Conservation (phyloP, 37 sponge, comb jelly and placozoan species). For the Crambe crambe region DNA sequence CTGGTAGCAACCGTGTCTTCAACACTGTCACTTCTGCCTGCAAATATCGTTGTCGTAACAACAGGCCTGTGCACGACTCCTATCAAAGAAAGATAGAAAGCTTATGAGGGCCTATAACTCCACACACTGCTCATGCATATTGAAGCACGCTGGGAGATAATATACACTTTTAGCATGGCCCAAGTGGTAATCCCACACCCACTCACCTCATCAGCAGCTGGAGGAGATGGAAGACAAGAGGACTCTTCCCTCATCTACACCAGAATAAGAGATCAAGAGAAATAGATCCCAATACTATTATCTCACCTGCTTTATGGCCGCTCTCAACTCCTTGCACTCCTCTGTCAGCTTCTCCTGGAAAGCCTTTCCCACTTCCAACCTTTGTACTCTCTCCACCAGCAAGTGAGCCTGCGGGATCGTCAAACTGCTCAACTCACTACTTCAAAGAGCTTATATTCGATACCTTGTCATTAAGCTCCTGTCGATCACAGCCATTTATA, state of each 20-base stretch:
- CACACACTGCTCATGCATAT: no score
- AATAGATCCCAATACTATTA: no score
- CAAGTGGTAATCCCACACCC: no score
- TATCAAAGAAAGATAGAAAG: no score
- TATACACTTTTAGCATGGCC: no score
- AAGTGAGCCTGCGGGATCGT: not conserved
- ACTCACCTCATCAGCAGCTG: not conserved
- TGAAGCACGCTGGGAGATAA: no score
- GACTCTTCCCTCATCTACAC: not conserved
- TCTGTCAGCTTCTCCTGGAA: not conserved
- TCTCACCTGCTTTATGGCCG: not conserved
- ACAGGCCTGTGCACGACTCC: not conserved
- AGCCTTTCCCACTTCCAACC: no score
- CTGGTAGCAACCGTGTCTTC: not conserved
- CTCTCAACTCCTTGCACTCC: not conserved
- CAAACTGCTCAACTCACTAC: not conserved
- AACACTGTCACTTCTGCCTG: constrained; percentile 10
- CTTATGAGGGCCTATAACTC: no score
- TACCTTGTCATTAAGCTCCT: no score
- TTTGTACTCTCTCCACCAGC: not conserved
- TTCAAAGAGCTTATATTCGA: no score
- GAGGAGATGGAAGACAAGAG: not conserved
- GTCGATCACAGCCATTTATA: no score
- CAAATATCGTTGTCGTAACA: not conserved
- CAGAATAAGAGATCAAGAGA: no score